Evolutionary conservation across 2,888 invertebrate genomes (phyloP).

Genomic region (Crepidodera aurea): DNA sequence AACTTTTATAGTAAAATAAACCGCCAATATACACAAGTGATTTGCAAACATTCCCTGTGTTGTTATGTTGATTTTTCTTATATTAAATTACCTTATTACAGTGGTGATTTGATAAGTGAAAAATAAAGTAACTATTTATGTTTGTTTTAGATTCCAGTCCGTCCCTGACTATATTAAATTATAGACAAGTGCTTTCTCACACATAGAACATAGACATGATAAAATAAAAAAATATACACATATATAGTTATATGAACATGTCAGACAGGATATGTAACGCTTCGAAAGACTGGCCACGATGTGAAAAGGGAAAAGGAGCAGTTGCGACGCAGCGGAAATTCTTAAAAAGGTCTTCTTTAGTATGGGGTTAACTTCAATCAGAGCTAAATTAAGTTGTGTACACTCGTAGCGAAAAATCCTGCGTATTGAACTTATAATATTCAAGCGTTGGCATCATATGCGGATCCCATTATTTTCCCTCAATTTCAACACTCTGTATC

Average conservation of each 20-base stretch:
- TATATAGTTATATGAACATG: constrained; percentile 13
- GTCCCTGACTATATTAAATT: constrained; percentile 5
- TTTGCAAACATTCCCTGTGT: too few relatives aligned
- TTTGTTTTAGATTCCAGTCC: neutral
- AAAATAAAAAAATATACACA: constrained; percentile 17
- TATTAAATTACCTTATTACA: neutral
- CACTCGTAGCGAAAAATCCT: neutral
- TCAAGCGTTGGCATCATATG: too few relatives aligned
- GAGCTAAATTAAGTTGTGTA: constrained; percentile 10
- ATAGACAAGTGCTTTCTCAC: constrained; percentile 25
- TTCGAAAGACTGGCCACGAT: constrained; percentile 46
- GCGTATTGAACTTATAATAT: too few relatives aligned
- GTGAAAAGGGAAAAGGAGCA: constrained; percentile 34
- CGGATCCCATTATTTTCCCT: too few relatives aligned
- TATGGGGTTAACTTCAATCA: constrained; percentile 34
- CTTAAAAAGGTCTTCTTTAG: constrained; percentile 44
- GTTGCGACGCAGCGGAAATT: constrained; percentile 48
- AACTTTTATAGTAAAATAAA: neutral
- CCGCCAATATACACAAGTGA: too few relatives aligned
- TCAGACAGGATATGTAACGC: constrained; percentile 47
- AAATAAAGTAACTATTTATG: neutral
- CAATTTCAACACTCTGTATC: too few relatives aligned
- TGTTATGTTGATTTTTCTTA: neutral
- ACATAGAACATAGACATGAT: constrained; percentile 12
- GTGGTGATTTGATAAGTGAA: too few relatives aligned